Base-by-base conservation (phyloP, 2,797 vertebrate species). In the Melanotaenia parkinsoni region DNA sequence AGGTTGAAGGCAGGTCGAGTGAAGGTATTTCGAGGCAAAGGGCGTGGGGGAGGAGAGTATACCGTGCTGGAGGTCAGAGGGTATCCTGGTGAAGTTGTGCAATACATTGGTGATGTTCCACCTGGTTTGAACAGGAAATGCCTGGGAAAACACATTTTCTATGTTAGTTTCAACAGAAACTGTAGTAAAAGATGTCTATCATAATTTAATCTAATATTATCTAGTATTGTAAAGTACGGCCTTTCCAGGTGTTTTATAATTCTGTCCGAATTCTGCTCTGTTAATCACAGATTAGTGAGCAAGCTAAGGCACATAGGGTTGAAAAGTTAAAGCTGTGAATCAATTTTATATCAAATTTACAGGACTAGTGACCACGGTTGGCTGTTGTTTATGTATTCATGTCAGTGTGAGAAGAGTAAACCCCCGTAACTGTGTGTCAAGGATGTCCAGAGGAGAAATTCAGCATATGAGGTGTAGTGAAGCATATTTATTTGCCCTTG, bases 91-190 rank as follows among this genome's bases (percentile, higher is more conserved):
- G 98, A 97, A 0, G 97, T 96, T 38, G 97, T 98, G 95, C 98
- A 99, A 95, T 98, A 99, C 92, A 99, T 96, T 0, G 98, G 98
- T 66, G 98, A 99, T 32, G 97, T 98, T 81, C 98, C 98, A 77
- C 98, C 97, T 1, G 98, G 98, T 92, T 99, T 99, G 94, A 99
- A 99, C 69, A 99, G 95, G 93, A 99, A 99, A 91, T 99, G 98
- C 94, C 98, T 99, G 93, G 30, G 79, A 83, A 70, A 67, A 79
- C 65, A 72, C 26, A 80, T 58, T 50, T 18, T n/a, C 40, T 16
- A 58, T 54, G 13, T 84, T 76, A 59, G 64, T 63, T 13, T 50
- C 4, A 38, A 43, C 12, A 58, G 13, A 72, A 81, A n/a, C 6
- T 37, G 40, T 65, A 43, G 3, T 56, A 4, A 40, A 43, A 43